These are phyloP conservation scores for Drosophila seclusa DNA, from an alignment of 2,888 invertebrate species.

Conservation along the genomic window DNA sequence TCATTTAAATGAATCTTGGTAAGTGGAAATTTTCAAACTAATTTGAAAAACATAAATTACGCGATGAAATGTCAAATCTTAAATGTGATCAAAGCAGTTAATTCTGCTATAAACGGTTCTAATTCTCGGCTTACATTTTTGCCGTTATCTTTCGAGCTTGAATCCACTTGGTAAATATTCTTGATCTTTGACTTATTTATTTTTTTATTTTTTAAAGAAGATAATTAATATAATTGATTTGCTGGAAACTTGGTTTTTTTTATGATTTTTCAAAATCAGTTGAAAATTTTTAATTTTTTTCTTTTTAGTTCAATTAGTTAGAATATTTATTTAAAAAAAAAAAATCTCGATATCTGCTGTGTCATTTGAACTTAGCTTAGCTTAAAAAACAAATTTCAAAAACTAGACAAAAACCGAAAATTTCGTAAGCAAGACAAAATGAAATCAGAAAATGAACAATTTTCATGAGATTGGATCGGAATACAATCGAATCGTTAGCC, in stretches of 20 bases:
- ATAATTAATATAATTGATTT: neutral
- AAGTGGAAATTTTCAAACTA: neutral
- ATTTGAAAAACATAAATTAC: neutral
- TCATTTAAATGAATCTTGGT: neutral
- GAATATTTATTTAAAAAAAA: neutral
- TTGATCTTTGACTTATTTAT: neutral
- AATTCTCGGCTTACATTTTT: neutral
- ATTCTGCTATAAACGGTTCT: accelerated
- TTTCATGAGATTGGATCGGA: neutral
- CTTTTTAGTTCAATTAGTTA: neutral
- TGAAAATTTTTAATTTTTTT: neutral
- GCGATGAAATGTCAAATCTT: neutral
- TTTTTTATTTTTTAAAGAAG: neutral
- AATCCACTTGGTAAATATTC: neutral
- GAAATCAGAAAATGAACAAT: neutral
- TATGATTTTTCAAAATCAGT: neutral
- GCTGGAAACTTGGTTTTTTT: neutral
- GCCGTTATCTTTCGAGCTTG: neutral
- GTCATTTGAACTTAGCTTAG: neutral
- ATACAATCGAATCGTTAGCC: neutral
- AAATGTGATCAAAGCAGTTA: neutral
- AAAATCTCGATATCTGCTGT: neutral
- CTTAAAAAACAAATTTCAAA: neutral
- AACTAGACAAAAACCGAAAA: neutral
- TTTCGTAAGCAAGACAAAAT: neutral